Evolutionary conservation across 2,888 invertebrate genomes (phyloP), one percentile per base, ranked within the genome.

Genomic region (Aleiodes leptofemur): DNA sequence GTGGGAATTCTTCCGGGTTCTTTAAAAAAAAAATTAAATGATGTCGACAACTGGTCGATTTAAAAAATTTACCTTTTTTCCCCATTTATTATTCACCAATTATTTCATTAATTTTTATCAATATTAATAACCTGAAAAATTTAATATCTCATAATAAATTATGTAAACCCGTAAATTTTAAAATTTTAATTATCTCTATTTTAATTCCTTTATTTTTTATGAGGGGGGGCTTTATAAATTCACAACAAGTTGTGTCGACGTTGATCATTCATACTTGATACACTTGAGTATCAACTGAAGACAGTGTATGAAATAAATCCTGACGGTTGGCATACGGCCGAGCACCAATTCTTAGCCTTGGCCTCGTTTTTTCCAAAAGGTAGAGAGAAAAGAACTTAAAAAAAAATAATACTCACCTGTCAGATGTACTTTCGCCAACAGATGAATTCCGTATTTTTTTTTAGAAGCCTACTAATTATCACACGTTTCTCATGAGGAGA

Each of bases 231-330:
- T n/a, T 64, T 43, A 43, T 64, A 29, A 64, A 64, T 64, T 64
- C 43, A 23, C 64, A 64, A 64, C 14, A 43, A 43, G 43, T 43
- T 43, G 16, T 48, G 64, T 64, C 48, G 64, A 64, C 64, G 64
- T 48, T 48, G 43, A 64, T 64, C 64, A 43, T 64, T 64, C 64
- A 64, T 64, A 61, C 61, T 61, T 31, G 66, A 66, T 66, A 48
- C 23, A 50, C 51, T 50, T 68, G 68, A 51, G 51, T 31, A 31
- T 51, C 51, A 66, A 48, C 23, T 4, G 13, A 51, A 51, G 31
- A 23, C 8, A 38, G 29, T 38, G 29, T 31, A 68, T 68, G 68
- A 68, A 51, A 68, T 68, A 68, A 68, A 68, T 68, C 68, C 68
- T 31, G 16, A 51, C 51, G 29, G 50, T 29, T 68, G 50, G 51